Percentiles rank a stretch among this genome's conserved stretches.
phyloP scores from a whole-genome alignment of 2,113 vertebrate species.

The Ivindomyrus marchei region DNA sequence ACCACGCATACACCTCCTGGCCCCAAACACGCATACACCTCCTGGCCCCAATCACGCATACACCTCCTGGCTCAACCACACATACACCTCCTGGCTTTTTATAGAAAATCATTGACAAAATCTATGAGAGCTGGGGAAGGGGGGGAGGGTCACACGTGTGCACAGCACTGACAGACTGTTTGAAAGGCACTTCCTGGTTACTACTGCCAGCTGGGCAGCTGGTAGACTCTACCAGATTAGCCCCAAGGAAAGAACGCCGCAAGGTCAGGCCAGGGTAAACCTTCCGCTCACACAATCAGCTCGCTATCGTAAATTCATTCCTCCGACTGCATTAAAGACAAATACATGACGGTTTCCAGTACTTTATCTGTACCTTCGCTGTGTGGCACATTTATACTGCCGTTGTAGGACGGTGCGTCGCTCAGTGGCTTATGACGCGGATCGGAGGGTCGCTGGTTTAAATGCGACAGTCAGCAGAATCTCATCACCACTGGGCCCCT shows the following conservation, averaged over 20 bases:
- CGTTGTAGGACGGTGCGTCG: neutral
- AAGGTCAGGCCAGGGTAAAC: neutral
- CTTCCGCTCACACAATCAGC: neutral
- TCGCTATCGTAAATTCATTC: neutral
- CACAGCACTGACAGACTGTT: neutral
- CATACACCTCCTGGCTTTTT: neutral
- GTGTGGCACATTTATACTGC: neutral
- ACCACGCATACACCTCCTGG: too few relatives aligned
- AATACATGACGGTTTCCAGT: neutral
- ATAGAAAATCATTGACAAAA: neutral
- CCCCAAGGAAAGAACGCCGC: neutral
- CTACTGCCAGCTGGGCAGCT: neutral
- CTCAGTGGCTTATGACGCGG: neutral
- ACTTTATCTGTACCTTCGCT: neutral
- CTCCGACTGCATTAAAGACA: neutral
- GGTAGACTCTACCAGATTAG: neutral
- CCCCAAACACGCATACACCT: neutral
- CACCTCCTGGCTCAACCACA: neutral
- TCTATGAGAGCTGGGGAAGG: neutral
- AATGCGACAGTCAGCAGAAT: neutral
- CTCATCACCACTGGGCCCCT: neutral
- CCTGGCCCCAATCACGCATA: too few relatives aligned
- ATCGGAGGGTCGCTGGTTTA: neutral
- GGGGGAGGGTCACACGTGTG: neutral
- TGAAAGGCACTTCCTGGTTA: constrained; percentile 12